Base-by-base conservation (phyloP, 2,113 vertebrate species). In the Ursus arctos region DNA sequence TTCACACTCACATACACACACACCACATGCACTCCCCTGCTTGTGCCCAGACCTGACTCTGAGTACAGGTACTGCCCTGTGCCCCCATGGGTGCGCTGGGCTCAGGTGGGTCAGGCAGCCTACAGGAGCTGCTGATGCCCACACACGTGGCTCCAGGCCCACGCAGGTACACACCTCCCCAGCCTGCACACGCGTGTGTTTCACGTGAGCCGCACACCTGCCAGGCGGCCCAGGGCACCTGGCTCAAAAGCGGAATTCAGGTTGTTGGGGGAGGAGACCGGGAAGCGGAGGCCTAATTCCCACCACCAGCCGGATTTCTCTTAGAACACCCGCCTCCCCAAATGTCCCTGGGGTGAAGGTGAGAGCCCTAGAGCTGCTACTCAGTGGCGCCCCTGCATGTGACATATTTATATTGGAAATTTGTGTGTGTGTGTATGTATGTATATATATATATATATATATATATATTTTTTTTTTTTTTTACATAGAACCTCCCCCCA, bases 161-260 rank as follows among this genome's bases (percentile, higher is more conserved):
- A 83, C 6, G 43, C 8, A 57, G 74, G 80, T 61, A 89, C 12
- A 28, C 87, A 77, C 61, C 24, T 89, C 61, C 51, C 67, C 36
- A 83, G 67, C 49, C 92, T 88, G 86, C 94, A 96, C 97, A 93
- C 43, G 88, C 43, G 57, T 92, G 94, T 91, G 84, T n/a, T 96
- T 97, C 96, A 97, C 91, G 86, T 97, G 97, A 95, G 67, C 79
- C 12, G 18, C 94, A 93, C 91, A 97, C 95, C 96, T 97, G 97
- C 95, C 96, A 95, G 97, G 88, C 63, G 1, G 61, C 95, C 90
- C 72, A 61, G 94, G 92, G 98, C 96, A 95, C 88, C 93, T 95
- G 95, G 96, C 93, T 97, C 87, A 91, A 88, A 77, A 96, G 71
- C 74, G 1, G 13, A 57, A 61, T 97, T 95, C 96, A 85, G 94